phyloP scores from a whole-genome alignment of 2,113 vertebrate genomes.

The Fregata magnificens region DNA sequence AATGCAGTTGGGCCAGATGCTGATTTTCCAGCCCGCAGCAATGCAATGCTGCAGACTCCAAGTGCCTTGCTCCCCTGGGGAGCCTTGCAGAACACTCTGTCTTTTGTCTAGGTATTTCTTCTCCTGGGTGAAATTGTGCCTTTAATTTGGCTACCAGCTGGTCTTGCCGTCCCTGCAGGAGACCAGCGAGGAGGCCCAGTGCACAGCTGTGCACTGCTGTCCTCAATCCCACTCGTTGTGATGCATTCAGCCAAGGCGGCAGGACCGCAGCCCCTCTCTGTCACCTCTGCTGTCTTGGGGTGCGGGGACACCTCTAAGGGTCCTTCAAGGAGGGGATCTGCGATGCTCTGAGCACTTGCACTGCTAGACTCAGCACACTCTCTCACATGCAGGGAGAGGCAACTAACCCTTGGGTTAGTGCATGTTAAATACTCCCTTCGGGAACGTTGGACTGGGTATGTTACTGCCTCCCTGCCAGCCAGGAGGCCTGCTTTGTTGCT shows the following conservation, averaged over 20 bases:
- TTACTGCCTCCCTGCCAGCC: neutral
- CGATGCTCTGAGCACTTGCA: neutral
- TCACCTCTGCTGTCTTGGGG: neutral
- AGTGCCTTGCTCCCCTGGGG: neutral
- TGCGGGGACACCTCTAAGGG: neutral
- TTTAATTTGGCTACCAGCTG: neutral
- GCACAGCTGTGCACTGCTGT: neutral
- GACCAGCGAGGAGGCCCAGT: rapidly evolving
- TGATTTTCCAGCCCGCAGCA: neutral
- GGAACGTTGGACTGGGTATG: neutral
- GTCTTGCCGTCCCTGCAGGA: neutral
- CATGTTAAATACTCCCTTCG: neutral
- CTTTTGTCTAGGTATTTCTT: neutral
- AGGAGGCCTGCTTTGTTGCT: neutral
- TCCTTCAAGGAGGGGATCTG: neutral
- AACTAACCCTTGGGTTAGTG: neutral
- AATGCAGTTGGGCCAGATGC: neutral
- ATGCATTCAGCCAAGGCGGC: rapidly evolving
- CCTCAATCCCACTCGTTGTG: rapidly evolving
- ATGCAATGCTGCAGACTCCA: neutral
- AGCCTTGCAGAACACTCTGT: neutral
- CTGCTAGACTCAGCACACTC: neutral
- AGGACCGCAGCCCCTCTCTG: neutral
- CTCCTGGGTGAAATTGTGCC: neutral
- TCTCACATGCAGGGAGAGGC: neutral